Percentiles rank a stretch among this genome's conserved stretches.
phyloP scores from a whole-genome alignment of 2,888 invertebrate species.

The Oscheius myriophilus region DNA sequence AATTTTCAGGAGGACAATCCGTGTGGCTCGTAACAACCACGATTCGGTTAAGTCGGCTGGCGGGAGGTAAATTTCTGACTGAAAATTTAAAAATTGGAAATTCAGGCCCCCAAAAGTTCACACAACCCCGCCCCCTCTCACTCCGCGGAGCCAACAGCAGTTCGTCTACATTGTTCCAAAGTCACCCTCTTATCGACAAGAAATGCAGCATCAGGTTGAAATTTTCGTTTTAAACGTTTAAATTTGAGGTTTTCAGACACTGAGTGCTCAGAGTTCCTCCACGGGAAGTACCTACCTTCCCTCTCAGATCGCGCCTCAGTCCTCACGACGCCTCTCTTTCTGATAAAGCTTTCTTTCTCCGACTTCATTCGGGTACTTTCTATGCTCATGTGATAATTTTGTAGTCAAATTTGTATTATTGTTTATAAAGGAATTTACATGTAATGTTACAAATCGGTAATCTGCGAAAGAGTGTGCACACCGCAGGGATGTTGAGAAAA shows the following conservation, averaged over 20 bases:
- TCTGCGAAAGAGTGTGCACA: too few relatives aligned
- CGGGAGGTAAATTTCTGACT: too few relatives aligned
- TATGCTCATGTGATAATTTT: too few relatives aligned
- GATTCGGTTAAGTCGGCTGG: not conserved
- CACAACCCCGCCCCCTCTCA: constrained; percentile 11
- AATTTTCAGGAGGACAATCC: not conserved
- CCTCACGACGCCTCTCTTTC: constrained; percentile 19
- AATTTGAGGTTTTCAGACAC: not conserved
- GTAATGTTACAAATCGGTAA: too few relatives aligned
- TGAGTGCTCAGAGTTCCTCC: constrained; percentile 29
- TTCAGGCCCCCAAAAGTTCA: constrained; percentile 11
- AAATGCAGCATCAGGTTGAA: constrained; percentile 16
- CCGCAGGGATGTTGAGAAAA: too few relatives aligned
- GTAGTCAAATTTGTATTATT: too few relatives aligned
- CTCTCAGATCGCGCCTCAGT: constrained; percentile 18
- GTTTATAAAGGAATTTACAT: too few relatives aligned
- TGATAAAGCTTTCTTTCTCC: not conserved
- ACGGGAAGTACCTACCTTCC: constrained; percentile 30
- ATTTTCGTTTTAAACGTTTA: not conserved
- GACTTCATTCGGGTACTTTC: too few relatives aligned
- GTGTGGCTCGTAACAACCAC: not conserved
- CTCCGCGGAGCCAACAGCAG: constrained; percentile 8
- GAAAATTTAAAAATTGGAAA: not conserved
- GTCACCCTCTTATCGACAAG: constrained; percentile 22
- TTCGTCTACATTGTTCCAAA: constrained; percentile 33